A percentile compares a stretch with the other conserved stretches of the same genome.
These are phyloP conservation scores for Neopelma chrysocephalum DNA, from an alignment of 2,797 vertebrate species.

Conservation along the genomic window DNA sequence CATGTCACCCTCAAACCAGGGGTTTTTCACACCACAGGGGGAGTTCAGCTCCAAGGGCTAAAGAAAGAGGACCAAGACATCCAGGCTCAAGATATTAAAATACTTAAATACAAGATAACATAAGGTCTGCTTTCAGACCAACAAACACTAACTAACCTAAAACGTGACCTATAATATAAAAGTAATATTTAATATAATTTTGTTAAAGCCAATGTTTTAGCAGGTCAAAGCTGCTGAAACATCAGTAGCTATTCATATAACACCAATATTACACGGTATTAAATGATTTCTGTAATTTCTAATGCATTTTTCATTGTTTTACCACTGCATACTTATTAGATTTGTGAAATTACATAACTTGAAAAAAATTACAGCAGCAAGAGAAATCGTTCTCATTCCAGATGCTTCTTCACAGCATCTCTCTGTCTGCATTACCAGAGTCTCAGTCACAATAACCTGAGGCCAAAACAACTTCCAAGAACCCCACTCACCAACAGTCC, in stretches of 20 bases:
- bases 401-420: neutral
- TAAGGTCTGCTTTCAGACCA: neutral
- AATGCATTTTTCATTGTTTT: neutral
- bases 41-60: neutral
- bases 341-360: neutral
- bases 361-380: neutral
- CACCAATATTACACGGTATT: neutral
- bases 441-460: neutral
- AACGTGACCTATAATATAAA: neutral
- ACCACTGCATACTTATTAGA: neutral
- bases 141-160: neutral
- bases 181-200: neutral
- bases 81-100: neutral
- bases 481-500: neutral
- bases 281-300: neutral
- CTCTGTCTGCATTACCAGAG: neutral
- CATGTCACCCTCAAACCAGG: rapidly evolving
- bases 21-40: neutral
- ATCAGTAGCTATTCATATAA: neutral
- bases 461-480: neutral
- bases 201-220: neutral
- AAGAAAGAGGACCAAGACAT: neutral
- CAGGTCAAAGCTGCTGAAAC: neutral
- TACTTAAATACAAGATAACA: neutral
- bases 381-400: neutral